phyloP scores from a whole-genome alignment of 2,797 vertebrate species.

The Myiothlypis coronata region DNA sequence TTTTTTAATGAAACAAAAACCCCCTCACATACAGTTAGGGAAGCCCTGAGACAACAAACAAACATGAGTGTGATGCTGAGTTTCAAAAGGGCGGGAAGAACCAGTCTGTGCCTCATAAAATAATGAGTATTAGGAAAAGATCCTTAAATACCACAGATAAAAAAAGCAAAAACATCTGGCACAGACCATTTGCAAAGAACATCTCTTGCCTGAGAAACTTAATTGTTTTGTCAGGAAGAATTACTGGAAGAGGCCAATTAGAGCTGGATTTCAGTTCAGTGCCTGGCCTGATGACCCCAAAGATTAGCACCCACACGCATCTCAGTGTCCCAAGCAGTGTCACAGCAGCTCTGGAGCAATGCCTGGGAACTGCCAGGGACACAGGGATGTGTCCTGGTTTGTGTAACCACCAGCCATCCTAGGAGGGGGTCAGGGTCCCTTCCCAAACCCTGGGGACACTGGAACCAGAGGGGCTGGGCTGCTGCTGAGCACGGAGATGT shows the following conservation, averaged over 20 bases:
- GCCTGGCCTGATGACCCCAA: not conserved
- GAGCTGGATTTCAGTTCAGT: not conserved
- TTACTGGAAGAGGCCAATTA: constrained; percentile 47
- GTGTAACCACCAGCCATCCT: not conserved
- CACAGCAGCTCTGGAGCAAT: not conserved
- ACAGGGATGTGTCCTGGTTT: not conserved
- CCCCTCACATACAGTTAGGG: not conserved
- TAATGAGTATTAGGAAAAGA: constrained; percentile 41
- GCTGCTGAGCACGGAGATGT: not conserved
- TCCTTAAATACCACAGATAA: constrained; percentile 42
- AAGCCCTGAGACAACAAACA: constrained; percentile 38
- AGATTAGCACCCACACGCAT: constrained; percentile 35
- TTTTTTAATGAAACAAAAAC: not conserved
- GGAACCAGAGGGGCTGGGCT: not conserved
- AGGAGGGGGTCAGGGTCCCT: not conserved
- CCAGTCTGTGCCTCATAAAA: constrained; percentile 18
- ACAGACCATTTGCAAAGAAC: not conserved
- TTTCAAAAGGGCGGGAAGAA: constrained; percentile 28
- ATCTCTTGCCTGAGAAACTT: constrained; percentile 58
- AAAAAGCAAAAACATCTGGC: constrained; percentile 57
- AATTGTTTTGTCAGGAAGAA: constrained; percentile 56
- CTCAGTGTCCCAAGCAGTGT: not conserved
- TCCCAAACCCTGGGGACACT: not conserved
- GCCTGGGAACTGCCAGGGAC: not conserved
- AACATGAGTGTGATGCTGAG: not conserved